A percentile compares a stretch with the other conserved stretches of the same genome.
Evolutionary conservation across 2,888 invertebrate genomes (phyloP).

Genomic region (Scaeva pyrastri): DNA sequence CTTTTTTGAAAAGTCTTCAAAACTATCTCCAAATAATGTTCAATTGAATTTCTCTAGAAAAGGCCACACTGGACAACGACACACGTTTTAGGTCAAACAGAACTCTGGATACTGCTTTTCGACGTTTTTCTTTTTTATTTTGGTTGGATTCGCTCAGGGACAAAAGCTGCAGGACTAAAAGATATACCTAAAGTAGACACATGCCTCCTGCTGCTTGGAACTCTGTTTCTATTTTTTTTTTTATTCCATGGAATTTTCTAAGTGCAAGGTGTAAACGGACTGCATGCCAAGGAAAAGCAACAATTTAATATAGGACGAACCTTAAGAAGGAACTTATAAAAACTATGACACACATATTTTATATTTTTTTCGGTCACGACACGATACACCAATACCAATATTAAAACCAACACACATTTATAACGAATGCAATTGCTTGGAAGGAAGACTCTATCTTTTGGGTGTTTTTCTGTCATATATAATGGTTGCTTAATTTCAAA

Average conservation of each 20-base stretch:
- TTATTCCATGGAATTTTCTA: slow-evolving; percentile 64
- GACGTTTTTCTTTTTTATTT: neutral
- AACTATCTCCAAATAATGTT: neutral
- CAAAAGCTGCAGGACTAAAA: slow-evolving; percentile 12
- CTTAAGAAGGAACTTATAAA: slow-evolving; percentile 1
- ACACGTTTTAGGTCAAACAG: slow-evolving; percentile 41
- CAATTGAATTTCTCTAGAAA: neutral
- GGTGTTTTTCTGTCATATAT: slow-evolving; percentile 37
- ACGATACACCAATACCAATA: neutral
- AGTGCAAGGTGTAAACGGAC: slow-evolving; percentile 66
- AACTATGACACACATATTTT: slow-evolving; percentile 21
- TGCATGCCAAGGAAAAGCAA: slow-evolving; percentile 40
- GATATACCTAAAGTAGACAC: neutral
- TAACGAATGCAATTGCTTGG: slow-evolving; percentile 52
- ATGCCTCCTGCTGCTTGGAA: neutral
- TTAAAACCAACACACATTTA: neutral
- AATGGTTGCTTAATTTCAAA: neutral
- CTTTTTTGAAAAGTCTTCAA: too few relatives aligned
- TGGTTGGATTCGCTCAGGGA: slow-evolving; percentile 11
- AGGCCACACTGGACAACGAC: neutral
- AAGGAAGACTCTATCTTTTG: slow-evolving; percentile 51
- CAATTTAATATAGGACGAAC: neutral
- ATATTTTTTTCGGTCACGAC: slow-evolving; percentile 4
- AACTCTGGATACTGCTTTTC: slow-evolving; percentile 12
- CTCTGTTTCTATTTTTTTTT: slow-evolving; percentile 19